Evolutionary conservation across 2,888 invertebrate species (phyloP).

Genomic region (Lepeophtheirus nordmannii): DNA sequence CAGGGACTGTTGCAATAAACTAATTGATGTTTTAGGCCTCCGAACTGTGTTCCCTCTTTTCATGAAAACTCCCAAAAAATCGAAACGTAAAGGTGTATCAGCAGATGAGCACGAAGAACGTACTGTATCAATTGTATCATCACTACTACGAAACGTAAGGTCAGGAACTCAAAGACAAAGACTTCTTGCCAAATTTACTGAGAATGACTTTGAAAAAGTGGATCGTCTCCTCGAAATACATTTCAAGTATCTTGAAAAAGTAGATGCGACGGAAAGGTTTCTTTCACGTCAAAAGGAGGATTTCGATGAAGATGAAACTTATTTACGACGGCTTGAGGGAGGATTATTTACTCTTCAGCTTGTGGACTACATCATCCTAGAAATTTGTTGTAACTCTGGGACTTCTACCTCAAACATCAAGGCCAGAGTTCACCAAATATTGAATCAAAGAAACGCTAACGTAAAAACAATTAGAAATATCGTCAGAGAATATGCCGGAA

Average conservation of each 20-base stretch:
- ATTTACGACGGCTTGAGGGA: conserved; percentile 49
- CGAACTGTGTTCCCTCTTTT: conserved; percentile 93
- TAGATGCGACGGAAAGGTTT: conserved; percentile 53
- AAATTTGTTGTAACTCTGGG: conserved; percentile 37
- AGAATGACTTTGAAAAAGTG: conserved; percentile 95
- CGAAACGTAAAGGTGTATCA: conserved; percentile 46
- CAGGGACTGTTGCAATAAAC: conserved; percentile 78
- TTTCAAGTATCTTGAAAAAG: conserved; percentile 88
- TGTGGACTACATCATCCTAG: conserved; percentile 58
- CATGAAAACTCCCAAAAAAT: conserved; percentile 91
- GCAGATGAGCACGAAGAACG: conserved; percentile 88
- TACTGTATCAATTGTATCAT: conserved; percentile 78
- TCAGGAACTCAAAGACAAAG: conserved; percentile 69
- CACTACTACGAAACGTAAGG: conserved; percentile 78
- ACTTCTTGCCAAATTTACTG: conserved; percentile 82
- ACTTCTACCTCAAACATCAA: conserved; percentile 45
- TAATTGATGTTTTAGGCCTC: conserved; percentile 90
- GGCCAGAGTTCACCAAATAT: conserved; percentile 68
- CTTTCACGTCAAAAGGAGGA: background rate
- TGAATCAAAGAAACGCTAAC: conserved; percentile 75
- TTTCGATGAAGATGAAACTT: conserved; percentile 13
- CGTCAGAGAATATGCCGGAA: conserved; percentile 91
- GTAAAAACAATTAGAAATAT: conserved; percentile 80
- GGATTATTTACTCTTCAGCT: conserved; percentile 92
- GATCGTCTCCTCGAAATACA: conserved; percentile 89